Evolutionary conservation across 2,797 vertebrate species (phyloP), one percentile per base, ranked within the genome.

Genomic region (Falco columbarius): DNA sequence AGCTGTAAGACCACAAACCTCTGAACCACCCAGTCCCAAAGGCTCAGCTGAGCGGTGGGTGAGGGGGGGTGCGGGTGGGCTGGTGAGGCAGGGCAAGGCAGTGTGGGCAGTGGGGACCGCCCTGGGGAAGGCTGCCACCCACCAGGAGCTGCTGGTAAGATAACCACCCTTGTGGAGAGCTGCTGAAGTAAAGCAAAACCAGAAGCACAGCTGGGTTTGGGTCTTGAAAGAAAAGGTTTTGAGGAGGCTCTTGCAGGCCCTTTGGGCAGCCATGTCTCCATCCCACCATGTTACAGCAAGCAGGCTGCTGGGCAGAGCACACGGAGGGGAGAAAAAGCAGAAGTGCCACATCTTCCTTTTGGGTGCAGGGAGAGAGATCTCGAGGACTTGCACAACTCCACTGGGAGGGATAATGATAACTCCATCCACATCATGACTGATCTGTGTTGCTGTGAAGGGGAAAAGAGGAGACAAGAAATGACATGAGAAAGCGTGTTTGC

Each of bases 321-420:
- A 32, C 49, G 19, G 56, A 74, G 12, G 13, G 34, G 10, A 58
- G 15, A 42, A 63, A 90, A 86, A 14, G 32, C 21, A 11, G 3
- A 74, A 79, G 8, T 14, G 12, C 4, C 26, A 18, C 3, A 1
- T 77, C 85, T 91, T 85, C 10, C 15, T 70, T 76, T 54, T 44
- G 6, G 44, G 7, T 10, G 21, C 21, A 51, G 15, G 0, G 1
- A 55, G 38, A 85, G 63, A 46, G 58, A 12, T 15, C 30, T 62
- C 0, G 2, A 85, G 30, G 47, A 40, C 20, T 55, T 47, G 27
- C 27, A 29, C 11, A 59, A 1, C 38, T 58, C 34, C 0, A 1
- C 24, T 56, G 81, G 24, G 21, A 55, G 13, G 24, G 42, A 23
- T 24, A 90, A 47, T 19, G 0, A 0, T 38, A 38, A 6, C 68